Evolutionary conservation across 2,888 invertebrate species (phyloP).

Genomic region (Netelia fuscicornis): DNA sequence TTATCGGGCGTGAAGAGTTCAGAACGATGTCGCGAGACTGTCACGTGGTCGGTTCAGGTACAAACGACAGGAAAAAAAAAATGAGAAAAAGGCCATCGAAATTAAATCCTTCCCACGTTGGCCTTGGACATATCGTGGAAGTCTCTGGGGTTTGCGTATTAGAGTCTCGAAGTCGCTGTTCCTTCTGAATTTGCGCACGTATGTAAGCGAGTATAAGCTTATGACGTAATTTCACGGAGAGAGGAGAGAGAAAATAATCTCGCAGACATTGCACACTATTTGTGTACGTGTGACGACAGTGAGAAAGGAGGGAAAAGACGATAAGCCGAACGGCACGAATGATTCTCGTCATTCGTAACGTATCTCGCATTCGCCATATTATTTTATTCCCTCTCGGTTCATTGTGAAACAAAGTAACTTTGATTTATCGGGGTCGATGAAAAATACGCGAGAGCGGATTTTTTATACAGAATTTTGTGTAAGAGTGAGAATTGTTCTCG

Average conservation of each 20-base stretch:
- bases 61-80: neutral
- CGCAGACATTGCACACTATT: neutral
- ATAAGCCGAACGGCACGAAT: constrained; percentile 60
- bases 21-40: neutral
- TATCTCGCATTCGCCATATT: constrained; percentile 33
- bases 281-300: constrained; percentile 1
- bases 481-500: constrained; percentile 18
- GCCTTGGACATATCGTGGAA: constrained; percentile 47
- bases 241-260: constrained; percentile 30
- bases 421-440: constrained; percentile 24
- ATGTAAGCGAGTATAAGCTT: neutral
- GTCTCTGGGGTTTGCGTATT: constrained; percentile 16
- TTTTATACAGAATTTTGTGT: constrained; percentile 32
- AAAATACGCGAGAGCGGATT: constrained; percentile 6
- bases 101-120: constrained; percentile 45
- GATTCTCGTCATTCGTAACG: constrained; percentile 45
- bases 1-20: neutral
- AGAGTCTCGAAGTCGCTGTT: constrained; percentile 27
- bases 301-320: constrained; percentile 34
- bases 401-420: constrained; percentile 12
- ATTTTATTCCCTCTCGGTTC: constrained; percentile 27
- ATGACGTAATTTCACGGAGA: constrained; percentile 54
- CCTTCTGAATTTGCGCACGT: constrained; percentile 50
- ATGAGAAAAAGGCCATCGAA: constrained; percentile 33
- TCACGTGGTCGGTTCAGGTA: neutral